Evolutionary conservation across 2,797 vertebrate species (phyloP).

Genomic region (Sebastes minor): DNA sequence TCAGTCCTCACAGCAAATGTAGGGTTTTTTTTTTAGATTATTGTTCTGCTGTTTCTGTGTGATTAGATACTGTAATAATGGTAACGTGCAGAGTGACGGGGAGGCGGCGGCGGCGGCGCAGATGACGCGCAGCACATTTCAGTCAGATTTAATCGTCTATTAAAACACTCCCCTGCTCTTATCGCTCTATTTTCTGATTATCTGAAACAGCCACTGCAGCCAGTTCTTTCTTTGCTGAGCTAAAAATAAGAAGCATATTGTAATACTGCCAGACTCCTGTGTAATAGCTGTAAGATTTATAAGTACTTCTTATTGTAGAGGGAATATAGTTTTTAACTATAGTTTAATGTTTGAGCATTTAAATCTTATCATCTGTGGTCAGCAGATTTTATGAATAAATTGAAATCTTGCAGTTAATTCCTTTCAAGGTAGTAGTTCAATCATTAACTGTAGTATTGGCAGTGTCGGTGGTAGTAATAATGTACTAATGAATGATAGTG

Average conservation of each 20-base stretch:
- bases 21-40: background rate
- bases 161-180: conserved; percentile 10
- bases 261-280: background rate
- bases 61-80: conserved; percentile 22
- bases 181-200: background rate
- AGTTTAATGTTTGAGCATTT: background rate
- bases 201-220: background rate
- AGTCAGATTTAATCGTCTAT: conserved; percentile 27
- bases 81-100: background rate
- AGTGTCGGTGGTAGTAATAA: background rate
- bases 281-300: background rate
- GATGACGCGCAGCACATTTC: conserved; percentile 17
- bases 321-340: background rate
- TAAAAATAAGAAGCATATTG: background rate
- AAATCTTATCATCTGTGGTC: background rate
- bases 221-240: background rate
- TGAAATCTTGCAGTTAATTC: background rate
- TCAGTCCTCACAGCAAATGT: conserved; percentile 12
- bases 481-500: background rate
- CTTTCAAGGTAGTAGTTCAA: background rate
- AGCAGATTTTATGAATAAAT: background rate
- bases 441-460: background rate
- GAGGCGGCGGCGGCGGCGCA: background rate
- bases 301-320: background rate
- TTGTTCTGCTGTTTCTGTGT: background rate